Conservation (phyloP, 2,797 vertebrate species). For the Carduelis carduelis region DNA sequence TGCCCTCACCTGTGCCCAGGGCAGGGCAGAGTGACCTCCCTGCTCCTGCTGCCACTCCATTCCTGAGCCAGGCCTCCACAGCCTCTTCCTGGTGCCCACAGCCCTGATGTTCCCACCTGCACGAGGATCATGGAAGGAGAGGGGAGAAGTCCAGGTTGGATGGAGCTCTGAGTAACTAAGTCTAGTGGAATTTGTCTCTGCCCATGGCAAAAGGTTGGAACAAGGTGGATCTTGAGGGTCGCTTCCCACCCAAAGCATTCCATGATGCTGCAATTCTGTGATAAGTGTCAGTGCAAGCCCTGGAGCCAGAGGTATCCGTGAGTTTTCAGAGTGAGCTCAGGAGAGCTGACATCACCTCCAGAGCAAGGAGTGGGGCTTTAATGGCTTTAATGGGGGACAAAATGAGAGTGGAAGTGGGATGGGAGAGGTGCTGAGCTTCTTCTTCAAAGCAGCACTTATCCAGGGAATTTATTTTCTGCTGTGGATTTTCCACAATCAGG, state of each 20-base stretch:
- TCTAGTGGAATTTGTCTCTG: neutral
- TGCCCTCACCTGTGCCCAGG: too few species aligned
- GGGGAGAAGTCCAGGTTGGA: neutral
- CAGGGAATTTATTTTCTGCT: neutral
- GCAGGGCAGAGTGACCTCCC: too few species aligned
- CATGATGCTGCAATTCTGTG: neutral
- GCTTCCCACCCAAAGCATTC: neutral
- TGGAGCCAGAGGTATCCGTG: neutral
- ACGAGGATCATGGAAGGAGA: accelerated
- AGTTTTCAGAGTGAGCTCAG: neutral
- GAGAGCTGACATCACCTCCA: accelerated
- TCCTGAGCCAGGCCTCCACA: too few species aligned
- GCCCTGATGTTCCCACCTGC: neutral
- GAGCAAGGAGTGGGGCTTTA: neutral
- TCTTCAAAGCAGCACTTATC: accelerated
- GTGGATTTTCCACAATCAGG: neutral
- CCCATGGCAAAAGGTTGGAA: neutral
- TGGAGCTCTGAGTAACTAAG: neutral
- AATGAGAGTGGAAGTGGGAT: neutral
- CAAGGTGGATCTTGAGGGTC: neutral
- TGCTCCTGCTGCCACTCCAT: too few species aligned
- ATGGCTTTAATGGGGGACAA: neutral
- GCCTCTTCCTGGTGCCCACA: too few species aligned
- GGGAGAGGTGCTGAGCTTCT: neutral
- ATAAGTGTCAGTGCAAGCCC: accelerated